Percentiles rank a stretch among this genome's conserved stretches.
phyloP scores from a whole-genome alignment of 2,113 vertebrate genomes.

The Cyprinus carpio region DNA sequence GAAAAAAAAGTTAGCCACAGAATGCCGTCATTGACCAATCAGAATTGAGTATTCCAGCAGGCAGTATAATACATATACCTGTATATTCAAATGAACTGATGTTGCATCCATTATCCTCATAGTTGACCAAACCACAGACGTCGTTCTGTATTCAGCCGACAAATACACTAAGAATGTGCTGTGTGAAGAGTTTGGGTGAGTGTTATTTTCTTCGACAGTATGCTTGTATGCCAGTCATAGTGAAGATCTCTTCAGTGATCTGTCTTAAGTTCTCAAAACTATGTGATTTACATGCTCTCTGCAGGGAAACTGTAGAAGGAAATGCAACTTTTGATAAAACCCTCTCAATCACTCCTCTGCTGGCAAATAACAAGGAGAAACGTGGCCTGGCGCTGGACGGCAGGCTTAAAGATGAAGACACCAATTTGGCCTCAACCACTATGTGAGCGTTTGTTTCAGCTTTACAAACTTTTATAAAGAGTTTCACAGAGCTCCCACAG shows the following conservation, averaged over 20 bases:
- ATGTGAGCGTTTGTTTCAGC: slow-evolving; percentile 72
- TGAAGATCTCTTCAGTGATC: background rate
- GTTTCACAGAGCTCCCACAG: background rate
- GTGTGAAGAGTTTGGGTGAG: slow-evolving; percentile 83
- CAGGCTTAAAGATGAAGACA: slow-evolving; percentile 89
- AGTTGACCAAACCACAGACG: slow-evolving; percentile 90
- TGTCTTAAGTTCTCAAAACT: background rate
- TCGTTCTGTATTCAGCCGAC: slow-evolving; percentile 90
- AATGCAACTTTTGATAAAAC: slow-evolving; percentile 78
- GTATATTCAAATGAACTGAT: background rate
- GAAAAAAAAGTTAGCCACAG: background rate
- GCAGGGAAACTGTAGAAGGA: slow-evolving; percentile 82
- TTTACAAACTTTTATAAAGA: background rate
- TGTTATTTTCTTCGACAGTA: background rate
- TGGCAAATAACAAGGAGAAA: slow-evolving; percentile 82
- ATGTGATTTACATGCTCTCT: background rate
- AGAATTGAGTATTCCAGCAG: background rate
- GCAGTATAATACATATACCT: background rate
- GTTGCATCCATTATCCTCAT: slow-evolving; percentile 27
- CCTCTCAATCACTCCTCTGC: slow-evolving; percentile 73
- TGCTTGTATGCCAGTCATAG: too few species aligned
- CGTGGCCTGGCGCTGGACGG: slow-evolving; percentile 86
- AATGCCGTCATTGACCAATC: background rate
- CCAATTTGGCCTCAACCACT: slow-evolving; percentile 88
- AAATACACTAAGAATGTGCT: slow-evolving; percentile 86